Percentiles rank a stretch among this genome's conserved stretches.
Evolutionary conservation across 2,797 vertebrate species (phyloP).

Genomic region (Poliocrania exsul): DNA sequence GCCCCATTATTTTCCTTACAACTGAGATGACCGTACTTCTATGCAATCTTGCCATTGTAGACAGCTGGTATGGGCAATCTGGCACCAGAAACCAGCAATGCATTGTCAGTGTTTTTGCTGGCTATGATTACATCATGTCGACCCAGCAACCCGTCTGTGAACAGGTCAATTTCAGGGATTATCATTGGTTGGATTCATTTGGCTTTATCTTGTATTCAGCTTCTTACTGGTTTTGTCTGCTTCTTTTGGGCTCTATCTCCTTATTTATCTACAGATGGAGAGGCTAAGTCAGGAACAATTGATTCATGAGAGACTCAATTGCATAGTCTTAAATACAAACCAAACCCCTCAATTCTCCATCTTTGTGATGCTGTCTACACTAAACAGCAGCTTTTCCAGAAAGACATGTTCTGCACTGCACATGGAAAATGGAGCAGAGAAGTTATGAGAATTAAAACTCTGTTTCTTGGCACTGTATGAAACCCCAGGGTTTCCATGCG

Average conservation of each 20-base stretch:
- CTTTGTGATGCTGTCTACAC: background rate
- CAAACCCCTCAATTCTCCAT: background rate
- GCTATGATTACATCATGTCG: background rate
- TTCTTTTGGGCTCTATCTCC: background rate
- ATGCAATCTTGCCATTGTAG: background rate
- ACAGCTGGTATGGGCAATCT: background rate
- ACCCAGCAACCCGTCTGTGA: background rate
- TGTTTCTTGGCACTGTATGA: background rate
- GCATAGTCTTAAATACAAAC: background rate
- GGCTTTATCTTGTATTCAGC: background rate
- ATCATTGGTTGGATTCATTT: background rate
- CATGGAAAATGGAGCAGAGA: background rate
- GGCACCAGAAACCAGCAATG: background rate
- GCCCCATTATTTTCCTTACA: background rate
- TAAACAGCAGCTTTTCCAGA: background rate
- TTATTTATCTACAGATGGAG: background rate
- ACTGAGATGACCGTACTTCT: background rate
- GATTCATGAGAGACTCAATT: background rate
- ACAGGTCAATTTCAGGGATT: background rate
- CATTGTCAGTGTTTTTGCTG: background rate
- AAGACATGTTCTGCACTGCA: background rate
- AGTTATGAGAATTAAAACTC: background rate
- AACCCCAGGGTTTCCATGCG: background rate
- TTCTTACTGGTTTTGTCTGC: background rate
- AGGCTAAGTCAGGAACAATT: background rate